Evolutionary conservation across 2,888 invertebrate genomes (phyloP), one percentile per base, ranked within the genome.

Genomic region (Hydropsyche betteni): DNA sequence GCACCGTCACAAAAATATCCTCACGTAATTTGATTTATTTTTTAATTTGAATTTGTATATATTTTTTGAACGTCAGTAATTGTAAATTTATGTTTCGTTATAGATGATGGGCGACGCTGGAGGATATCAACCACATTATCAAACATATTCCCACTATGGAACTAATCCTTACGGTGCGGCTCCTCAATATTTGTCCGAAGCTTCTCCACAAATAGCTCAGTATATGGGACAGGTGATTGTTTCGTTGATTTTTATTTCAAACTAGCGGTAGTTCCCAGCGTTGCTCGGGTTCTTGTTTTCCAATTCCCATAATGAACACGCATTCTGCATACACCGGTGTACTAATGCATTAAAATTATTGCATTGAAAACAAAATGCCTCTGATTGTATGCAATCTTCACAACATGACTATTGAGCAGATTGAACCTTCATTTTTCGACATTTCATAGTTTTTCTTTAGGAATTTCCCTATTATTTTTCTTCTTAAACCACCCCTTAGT

Each of bases 1-100:
- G 87, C 88, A 14, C 87, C 87, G 0, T 87, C 87, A 76, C 87
- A 88, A 82, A 88, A 88, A 80, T 88, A 88, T 75, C 24, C 24
- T 24, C 24, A 24, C 75, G 88, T 88, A 77, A 84, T 87, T 84
- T 12, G n/a, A 24, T 55, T n/a, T 55, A 10, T 24, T 53, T 8
- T 55, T n/a, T 55, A 10, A 2, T 53, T 8, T 71, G 12, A 10
- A 51, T 51, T 10, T 51, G 51, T 51, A 51, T 51, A 10, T 12
- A 51, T 8, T 0, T 12, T 51, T 51, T 51, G 12, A 51, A 10
- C 1, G 8, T 8, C 12, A 10, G 12, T 51, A 51, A 51, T 12
- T 51, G 1, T 51, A 51, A 12, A 10, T 51, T 2, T 10, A 1
- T 51, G 51, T 44, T 64, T 58, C 2, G 24, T 75, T 75, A 10